Evolutionary conservation across 2,888 invertebrate species (phyloP).

Genomic region (Archaeoteleia sp.): DNA sequence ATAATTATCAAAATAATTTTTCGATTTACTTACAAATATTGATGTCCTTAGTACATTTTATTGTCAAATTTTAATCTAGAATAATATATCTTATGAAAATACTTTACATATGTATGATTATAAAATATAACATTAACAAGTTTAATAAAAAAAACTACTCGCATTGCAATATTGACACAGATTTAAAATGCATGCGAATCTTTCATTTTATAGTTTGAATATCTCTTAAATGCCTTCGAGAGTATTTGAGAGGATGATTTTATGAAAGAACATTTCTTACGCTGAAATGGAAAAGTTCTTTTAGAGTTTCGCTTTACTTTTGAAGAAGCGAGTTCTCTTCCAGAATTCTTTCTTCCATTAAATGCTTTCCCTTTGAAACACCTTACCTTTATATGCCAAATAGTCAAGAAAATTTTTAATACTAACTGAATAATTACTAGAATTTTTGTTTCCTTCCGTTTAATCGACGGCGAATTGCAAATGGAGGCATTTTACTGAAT

Average conservation of each 20-base stretch:
- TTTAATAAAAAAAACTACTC: not conserved
- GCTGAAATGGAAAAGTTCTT: conserved; percentile 59
- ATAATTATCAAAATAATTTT: no score
- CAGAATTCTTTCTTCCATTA: conserved; percentile 33
- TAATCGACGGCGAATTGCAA: not conserved
- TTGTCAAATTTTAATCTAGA: no score
- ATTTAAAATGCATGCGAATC: conserved; percentile 19
- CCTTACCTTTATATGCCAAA: conserved; percentile 14
- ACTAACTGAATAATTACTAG: conserved; percentile 16
- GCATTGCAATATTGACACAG: not conserved
- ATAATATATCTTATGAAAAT: not conserved
- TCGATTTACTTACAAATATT: no score
- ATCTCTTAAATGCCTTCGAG: conserved; percentile 8
- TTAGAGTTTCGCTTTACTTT: conserved; percentile 57
- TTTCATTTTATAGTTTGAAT: conserved; percentile 8
- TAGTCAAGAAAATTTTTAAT: conserved; percentile 27
- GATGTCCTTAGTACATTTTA: no score
- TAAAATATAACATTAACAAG: not conserved
- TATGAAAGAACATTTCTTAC: conserved; percentile 38
- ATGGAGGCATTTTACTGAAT: not conserved
- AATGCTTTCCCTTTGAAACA: conserved; percentile 22
- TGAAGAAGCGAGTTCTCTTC: conserved; percentile 26
- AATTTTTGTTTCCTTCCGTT: not conserved
- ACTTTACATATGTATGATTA: not conserved
- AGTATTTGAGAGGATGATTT: conserved; percentile 38